Base-by-base conservation (phyloP, 2,797 vertebrate species). In the Parauchenoglanis punctatus region DNA sequence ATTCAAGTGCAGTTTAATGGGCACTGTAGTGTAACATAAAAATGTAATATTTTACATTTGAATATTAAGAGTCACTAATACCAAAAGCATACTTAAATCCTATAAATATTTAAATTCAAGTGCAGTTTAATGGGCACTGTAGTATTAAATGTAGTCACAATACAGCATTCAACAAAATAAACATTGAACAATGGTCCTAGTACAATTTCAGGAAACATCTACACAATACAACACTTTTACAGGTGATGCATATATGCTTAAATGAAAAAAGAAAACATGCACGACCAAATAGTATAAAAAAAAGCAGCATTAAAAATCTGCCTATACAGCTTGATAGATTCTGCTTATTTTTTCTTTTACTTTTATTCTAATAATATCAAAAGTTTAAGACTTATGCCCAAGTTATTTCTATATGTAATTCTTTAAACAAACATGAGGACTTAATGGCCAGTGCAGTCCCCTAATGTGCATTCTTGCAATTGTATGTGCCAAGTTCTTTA, bases 391-490 rank as follows among this genome's bases (percentile, higher is more conserved):
- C 17, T 52, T 44, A 31, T 78, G 28, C 44, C 11, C 15, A 68
- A 78, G 58, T 35, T 73, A 58, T 58, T 58, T 58, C 56, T 17
- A 58, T 58, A 58, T 58, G 18, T 58, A 58, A 8, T 58, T 20
- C 12, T n/a, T 20, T 67, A 28, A 83, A 58, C 7, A 1, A 77
- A 65, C 54, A 73, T 73, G 3, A 40, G 3, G 40, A 75, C 25
- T 59, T 23, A 28, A 59, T 73, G 31, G 31, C 44, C n/a, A 20
- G 7, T 44, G 49, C 77, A 85, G 52, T 56, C 44, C 40, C n/a
- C 15, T 31, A 63, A 75, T 77, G 70, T 70, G 82, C 54, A 35
- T 54, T 77, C 46, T 65, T 31, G 28, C 15, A 76, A 83, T 31
- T 4, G 40, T 3, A 35, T 81, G 40, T 76, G 46, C 65, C 54